Evolutionary conservation across 2,888 invertebrate species (phyloP).

Genomic region (Nomada ruficornis): DNA sequence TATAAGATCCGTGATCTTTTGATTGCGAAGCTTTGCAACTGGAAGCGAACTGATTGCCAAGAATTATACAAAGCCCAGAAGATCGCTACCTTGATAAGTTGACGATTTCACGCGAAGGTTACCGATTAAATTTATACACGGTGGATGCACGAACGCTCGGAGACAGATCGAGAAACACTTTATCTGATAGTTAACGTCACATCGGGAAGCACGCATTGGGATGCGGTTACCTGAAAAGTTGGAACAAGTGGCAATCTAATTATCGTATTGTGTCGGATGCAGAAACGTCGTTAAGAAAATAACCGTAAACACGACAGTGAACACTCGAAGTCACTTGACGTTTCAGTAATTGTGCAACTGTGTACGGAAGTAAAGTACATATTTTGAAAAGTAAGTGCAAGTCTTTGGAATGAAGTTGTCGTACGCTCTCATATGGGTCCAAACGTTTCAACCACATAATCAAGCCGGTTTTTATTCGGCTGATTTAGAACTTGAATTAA

Average conservation of each 20-base stretch:
- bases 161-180: conserved; percentile 23
- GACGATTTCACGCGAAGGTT: conserved; percentile 52
- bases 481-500: not conserved
- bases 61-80: conserved; percentile 30
- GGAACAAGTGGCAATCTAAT: conserved; percentile 20
- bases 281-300: not conserved
- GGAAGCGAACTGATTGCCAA: conserved; percentile 26
- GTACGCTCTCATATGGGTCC: not conserved
- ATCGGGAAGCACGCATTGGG: conserved; percentile 13
- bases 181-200: conserved; percentile 47
- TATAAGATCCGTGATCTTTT: conserved; percentile 45
- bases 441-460: not conserved
- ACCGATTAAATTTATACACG: conserved; percentile 49
- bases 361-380: not conserved
- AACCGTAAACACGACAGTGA: not conserved
- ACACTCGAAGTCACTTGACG: not conserved
- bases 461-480: too few species aligned
- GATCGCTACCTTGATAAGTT: conserved; percentile 44
- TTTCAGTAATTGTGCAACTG: not conserved
- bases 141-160: conserved; percentile 13
- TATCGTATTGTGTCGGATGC: not conserved
- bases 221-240: conserved; percentile 21
- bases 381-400: conserved; percentile 6
- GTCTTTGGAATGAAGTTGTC: too few species aligned
- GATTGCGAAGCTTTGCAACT: conserved; percentile 15